Evolutionary conservation across 92 coral and sea anemone genomes (phyloP).

Genomic region (Paragorgia papillata): DNA sequence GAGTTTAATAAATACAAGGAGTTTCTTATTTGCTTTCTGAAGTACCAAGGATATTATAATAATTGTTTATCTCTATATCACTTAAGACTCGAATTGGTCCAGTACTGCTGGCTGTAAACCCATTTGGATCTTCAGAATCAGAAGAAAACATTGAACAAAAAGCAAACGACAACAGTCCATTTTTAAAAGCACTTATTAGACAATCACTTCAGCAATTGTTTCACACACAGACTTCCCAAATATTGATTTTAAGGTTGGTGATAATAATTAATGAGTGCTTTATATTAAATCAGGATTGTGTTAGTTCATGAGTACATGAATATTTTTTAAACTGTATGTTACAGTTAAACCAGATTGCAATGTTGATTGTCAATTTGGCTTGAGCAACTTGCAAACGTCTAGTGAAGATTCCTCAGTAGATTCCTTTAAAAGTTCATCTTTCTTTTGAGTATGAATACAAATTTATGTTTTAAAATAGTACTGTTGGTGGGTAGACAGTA

Average conservation of each 20-base stretch:
- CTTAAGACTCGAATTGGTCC: conserved; percentile 75
- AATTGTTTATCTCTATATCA: background rate
- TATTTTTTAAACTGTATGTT: background rate
- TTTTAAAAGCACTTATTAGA: conserved; percentile 52
- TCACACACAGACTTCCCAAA: conserved; percentile 69
- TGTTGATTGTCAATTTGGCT: too few relatives aligned
- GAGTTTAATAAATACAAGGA: conserved; percentile 32
- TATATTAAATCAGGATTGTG: too few relatives aligned
- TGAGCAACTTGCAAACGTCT: too few relatives aligned
- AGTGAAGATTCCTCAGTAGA: too few relatives aligned
- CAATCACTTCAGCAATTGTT: conserved; percentile 59
- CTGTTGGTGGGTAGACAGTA: too few relatives aligned
- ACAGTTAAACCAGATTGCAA: background rate
- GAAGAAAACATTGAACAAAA: conserved; percentile 27
- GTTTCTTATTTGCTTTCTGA: background rate
- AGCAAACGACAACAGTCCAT: conserved; percentile 25
- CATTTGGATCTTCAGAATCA: conserved; percentile 53
- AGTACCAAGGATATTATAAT: background rate
- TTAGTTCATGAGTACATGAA: background rate
- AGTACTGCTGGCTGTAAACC: conserved; percentile 69
- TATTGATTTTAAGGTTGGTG: conserved; percentile 79
- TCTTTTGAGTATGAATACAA: too few relatives aligned
- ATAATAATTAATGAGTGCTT: background rate
- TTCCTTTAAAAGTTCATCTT: too few relatives aligned
- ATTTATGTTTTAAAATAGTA: too few relatives aligned